These are phyloP conservation scores for Ibidorhyncha struthersii DNA, from an alignment of 2,113 vertebrate species.

Conservation along the genomic window DNA sequence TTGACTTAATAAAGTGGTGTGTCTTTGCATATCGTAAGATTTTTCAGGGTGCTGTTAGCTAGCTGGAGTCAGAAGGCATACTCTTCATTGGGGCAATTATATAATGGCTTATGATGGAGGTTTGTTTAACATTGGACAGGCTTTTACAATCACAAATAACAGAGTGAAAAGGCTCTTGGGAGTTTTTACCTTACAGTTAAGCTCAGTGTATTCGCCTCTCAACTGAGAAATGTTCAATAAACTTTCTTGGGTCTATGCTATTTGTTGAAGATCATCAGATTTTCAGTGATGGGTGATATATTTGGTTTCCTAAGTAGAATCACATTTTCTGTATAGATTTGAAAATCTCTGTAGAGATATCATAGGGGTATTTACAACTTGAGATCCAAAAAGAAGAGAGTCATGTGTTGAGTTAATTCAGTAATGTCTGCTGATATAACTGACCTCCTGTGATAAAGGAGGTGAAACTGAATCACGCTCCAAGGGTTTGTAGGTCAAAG, in stretches of 20 bases:
- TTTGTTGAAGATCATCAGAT: not conserved
- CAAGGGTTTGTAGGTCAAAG: not conserved
- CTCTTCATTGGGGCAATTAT: not conserved
- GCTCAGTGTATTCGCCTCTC: not conserved
- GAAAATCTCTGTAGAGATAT: not conserved
- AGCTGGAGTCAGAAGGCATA: not conserved
- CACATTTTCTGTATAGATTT: not conserved
- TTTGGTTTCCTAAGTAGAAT: not conserved
- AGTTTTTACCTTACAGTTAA: not conserved
- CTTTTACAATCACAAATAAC: not conserved
- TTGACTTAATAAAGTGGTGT: not conserved
- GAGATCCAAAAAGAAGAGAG: not conserved
- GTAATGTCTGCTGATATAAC: not conserved
- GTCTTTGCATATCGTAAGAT: not conserved
- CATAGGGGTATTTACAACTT: not conserved
- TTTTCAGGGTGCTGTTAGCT: not conserved
- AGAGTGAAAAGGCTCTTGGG: not conserved
- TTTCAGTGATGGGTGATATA: not conserved
- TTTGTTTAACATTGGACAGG: not conserved
- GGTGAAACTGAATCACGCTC: not conserved
- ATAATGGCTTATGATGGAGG: not conserved
- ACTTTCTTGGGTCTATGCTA: not conserved
- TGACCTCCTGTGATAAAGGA: not conserved
- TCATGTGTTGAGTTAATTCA: not conserved
- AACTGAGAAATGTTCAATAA: not conserved